Base-by-base conservation (phyloP, 2,888 invertebrate species). In the Aradus depressus region DNA sequence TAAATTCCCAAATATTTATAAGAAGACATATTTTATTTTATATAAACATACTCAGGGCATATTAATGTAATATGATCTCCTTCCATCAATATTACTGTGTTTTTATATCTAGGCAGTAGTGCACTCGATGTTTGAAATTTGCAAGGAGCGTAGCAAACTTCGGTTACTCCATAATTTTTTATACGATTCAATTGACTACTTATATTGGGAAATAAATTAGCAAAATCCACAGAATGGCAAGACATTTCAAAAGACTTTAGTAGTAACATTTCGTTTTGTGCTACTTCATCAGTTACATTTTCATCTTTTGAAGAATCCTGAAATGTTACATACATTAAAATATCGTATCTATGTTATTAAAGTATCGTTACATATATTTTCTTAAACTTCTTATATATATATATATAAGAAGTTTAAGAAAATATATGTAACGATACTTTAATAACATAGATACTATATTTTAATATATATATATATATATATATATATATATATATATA, bases 61-160 rank as follows among this genome's bases (percentile, higher is more conserved):
- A 69, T 60, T 32, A 78, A 62, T 3, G 71, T 70, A 34, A 76
- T 62, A 62, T 76, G 73, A 2, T 72, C 70, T 54, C 73, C 71
- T 64, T 77, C 73, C 14, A 68, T 65, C 31, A 79, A 62, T 31
- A 74, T 65, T 52, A 70, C 68, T 41, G 68, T 70, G 60, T 70
- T 73, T 45, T 67, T 67, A 53, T 73, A 73, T 60, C 72, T 74
- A 53, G 70, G 75, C 32, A 62, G 66, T 41, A 63, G 61, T 22
- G 62, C 65, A 60, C 69, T 71, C 2, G 66, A 65, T 44, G 32
- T 43, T 19, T 21, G 42, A 32, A 67, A 65, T 61, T 68, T 70
- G 67, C 70, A 70, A 6, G 53, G 63, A 21, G 67, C 69, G 39
- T 65, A 62, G 58, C 72, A 72, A 19, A 56, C 53, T 57, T 70